Base-by-base conservation (phyloP, 2,797 vertebrate species). In the Thalassophryne amazonica region DNA sequence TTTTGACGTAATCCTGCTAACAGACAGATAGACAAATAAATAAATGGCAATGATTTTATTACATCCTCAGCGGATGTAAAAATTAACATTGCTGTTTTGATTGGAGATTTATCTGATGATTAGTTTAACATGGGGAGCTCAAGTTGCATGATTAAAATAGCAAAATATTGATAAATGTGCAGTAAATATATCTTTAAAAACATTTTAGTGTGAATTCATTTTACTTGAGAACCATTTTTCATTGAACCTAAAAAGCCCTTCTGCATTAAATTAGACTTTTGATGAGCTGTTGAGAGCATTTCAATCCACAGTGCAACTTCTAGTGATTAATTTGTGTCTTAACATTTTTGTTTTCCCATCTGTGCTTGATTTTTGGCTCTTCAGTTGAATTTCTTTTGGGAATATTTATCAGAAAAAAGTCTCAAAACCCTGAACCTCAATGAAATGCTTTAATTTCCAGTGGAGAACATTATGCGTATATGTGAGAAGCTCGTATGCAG, bases 331-430 rank as follows among this genome's bases (percentile, higher is more conserved):
- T 48, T 32, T 16, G 0, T 19, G 12, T 34, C 55, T 55, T 42
- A 45, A 43, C 30, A 23, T 23, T 57, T 66, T 46, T 31, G 36
- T 54, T 46, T 67, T 6, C 57, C 43, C 30, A 28, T 5, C 5
- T 8, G 14, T 24, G 28, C 58, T 70, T 65, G 39, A 46, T 55
- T 68, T 37, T 68, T 37, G 2, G n/a, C 35, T 38, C 9, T 23
- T 51, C 34, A 16, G 25, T 51, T 24, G 30, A 29, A 38, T 27
- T 40, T 33, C 12, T 20, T 71, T 29, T 50, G 30, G 61, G 54
- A 42, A 1, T 16, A 20, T 47, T 14, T 27, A 20, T 15, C 2
- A 12, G 7, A n/a, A 3, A 4, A 7, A 5, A 18, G 6, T 22
- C 37, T 61, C 34, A 61, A 33, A n/a, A 37, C 5, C 7, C 5